phyloP scores from a whole-genome alignment of 2,888 invertebrate genomes.

The Luperina nickerlii region DNA sequence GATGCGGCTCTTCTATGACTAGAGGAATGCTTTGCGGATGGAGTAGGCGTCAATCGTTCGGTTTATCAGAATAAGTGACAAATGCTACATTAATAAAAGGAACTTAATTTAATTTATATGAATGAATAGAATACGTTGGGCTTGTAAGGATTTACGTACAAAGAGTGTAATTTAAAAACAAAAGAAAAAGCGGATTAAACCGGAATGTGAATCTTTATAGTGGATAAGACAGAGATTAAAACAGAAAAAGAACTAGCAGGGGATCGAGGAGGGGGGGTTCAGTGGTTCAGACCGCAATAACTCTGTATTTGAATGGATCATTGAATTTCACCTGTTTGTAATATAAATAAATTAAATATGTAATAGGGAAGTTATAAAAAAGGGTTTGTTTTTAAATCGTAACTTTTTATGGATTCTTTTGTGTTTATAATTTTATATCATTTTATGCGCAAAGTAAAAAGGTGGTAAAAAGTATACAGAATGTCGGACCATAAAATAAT shows the following conservation, averaged over 20 bases:
- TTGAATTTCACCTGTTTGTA: background rate
- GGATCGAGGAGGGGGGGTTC: too few relatives aligned
- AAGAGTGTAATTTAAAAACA: background rate
- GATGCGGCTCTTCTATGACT: conserved; percentile 61
- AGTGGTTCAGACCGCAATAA: too few relatives aligned
- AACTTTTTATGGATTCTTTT: background rate
- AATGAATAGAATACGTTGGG: background rate
- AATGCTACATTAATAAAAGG: conserved; percentile 49
- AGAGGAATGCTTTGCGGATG: conserved; percentile 66
- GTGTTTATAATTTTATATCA: background rate
- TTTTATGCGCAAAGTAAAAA: background rate
- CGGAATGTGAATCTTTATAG: too few relatives aligned
- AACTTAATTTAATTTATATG: conserved; percentile 45
- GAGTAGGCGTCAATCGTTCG: conserved; percentile 68
- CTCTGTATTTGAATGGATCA: background rate
- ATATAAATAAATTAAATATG: background rate
- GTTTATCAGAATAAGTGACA: conserved; percentile 61
- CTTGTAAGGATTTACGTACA: background rate
- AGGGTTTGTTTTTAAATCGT: background rate
- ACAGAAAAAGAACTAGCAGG: too few relatives aligned
- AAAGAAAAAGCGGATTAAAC: too few relatives aligned
- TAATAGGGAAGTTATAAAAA: background rate
- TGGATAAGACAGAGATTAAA: too few relatives aligned
- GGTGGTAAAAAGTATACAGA: background rate
- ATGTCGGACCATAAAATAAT: background rate